Evolutionary conservation across 2,888 invertebrate genomes (phyloP), one percentile per base, ranked within the genome.

Genomic region (Polymixis lichenea): DNA sequence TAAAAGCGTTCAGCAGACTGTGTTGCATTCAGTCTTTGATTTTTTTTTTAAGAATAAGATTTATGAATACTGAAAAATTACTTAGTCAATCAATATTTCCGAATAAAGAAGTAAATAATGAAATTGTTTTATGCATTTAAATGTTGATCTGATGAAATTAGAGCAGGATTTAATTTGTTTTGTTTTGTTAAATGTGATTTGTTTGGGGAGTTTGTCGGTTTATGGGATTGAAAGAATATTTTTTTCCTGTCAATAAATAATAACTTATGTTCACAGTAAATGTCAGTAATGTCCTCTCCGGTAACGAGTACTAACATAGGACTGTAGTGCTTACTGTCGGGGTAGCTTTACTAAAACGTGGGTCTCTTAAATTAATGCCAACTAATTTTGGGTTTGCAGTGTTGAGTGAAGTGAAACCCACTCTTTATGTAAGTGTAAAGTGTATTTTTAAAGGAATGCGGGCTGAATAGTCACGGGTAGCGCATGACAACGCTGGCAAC

Each of bases 351-450:
- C 91, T 92, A 91, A 94, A 89, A 90, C 89, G 82, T 85, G 89
- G 92, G 93, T 91, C 80, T 89, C 76, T 89, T 83, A 91, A 90
- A 90, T 92, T 95, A 96, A 95, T 95, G 90, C 93, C 92, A 89
- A 95, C 94, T 95, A 95, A 95, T 96, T 96, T 96, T 96, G 95
- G 95, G 95, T 96, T 96, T 94, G 91, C 96, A 96, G 96, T 94
- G 95, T 95, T 96, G 95, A 96, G 94, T 94, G 95, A 95, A 94
- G 95, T 95, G 95, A 95, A 92, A 93, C 89, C 92, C 94, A 93
- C 93, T 94, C 91, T 89, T 89, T 92, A 94, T 92, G 96, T 96
- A 96, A 96, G 96, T 96, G 92, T 93, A 93, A 90, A 94, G 93
- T 93, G 90, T 91, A 92, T 92, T 94, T 89, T 90, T 92, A 92